Evolutionary conservation across 2,797 vertebrate species (phyloP).

Genomic region (Emys orbicularis): DNA sequence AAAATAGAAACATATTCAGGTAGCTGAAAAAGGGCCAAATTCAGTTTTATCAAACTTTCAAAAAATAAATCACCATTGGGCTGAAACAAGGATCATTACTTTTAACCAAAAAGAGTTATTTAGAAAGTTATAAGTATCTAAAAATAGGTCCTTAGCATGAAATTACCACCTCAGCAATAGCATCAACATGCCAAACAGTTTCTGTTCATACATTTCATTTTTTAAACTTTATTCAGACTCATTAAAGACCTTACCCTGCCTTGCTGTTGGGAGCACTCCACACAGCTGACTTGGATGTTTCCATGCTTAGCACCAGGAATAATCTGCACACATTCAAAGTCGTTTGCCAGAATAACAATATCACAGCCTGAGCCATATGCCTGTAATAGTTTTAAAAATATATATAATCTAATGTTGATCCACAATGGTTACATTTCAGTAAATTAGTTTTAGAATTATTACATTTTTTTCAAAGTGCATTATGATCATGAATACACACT

Average conservation of each 20-base stretch:
- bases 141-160: neutral
- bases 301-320: conserved; percentile 99
- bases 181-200: neutral
- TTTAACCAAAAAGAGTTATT: neutral
- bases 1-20: neutral
- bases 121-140: neutral
- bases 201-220: neutral
- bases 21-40: neutral
- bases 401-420: neutral
- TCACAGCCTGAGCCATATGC: conserved; percentile 99
- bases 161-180: neutral
- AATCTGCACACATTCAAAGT: conserved; percentile 99
- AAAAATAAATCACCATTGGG: neutral
- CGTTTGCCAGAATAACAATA: conserved; percentile 95
- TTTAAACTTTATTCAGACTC: neutral
- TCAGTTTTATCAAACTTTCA: neutral
- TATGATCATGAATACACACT: neutral
- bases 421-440: neutral
- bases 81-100: neutral
- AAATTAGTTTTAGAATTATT: neutral
- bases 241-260: conserved; percentile 91
- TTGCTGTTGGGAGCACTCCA: conserved; percentile 96
- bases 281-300: conserved; percentile 99
- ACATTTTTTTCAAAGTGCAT: neutral
- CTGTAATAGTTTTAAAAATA: conserved; percentile 79